Percentiles rank a stretch among this genome's conserved stretches.
Conservation (phyloP, 2,888 invertebrate genomes). For the Microplitis deprimator region DNA sequence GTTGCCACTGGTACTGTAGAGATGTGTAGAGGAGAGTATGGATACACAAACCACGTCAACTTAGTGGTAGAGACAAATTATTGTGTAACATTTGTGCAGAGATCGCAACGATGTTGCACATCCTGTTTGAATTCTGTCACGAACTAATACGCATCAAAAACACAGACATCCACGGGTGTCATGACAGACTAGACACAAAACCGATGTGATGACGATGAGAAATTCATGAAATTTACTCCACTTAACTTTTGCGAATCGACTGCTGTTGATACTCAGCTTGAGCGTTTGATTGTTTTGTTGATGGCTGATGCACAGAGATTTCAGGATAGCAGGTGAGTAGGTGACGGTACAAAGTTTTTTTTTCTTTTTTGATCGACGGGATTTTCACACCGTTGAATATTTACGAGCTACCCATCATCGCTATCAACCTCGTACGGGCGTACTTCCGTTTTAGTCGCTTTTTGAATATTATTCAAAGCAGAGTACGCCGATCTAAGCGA, state of each 20-base stretch:
- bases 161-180: background rate
- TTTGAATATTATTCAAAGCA: background rate
- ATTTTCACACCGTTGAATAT: slow-evolving; percentile 28
- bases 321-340: background rate
- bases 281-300: background rate
- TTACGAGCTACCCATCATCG: slow-evolving; percentile 8
- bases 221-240: background rate
- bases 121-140: slow-evolving; percentile 7
- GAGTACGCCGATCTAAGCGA: background rate
- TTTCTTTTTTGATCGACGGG: slow-evolving; percentile 19
- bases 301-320: background rate
- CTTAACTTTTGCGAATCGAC: slow-evolving; percentile 5
- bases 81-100: background rate
- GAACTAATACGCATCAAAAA: slow-evolving; percentile 1
- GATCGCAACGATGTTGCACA: background rate
- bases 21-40: background rate
- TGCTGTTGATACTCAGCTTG: background rate
- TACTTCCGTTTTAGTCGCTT: background rate
- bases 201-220: background rate
- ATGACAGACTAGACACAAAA: background rate
- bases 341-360: slow-evolving; percentile 11
- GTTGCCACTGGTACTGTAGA: slow-evolving; percentile 9
- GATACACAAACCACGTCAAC: slow-evolving; percentile 7
- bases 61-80: background rate
- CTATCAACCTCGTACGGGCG: background rate